These are phyloP conservation scores for Hetaerina titia DNA, from an alignment of 2,888 invertebrate genomes.

Conservation along the genomic window DNA sequence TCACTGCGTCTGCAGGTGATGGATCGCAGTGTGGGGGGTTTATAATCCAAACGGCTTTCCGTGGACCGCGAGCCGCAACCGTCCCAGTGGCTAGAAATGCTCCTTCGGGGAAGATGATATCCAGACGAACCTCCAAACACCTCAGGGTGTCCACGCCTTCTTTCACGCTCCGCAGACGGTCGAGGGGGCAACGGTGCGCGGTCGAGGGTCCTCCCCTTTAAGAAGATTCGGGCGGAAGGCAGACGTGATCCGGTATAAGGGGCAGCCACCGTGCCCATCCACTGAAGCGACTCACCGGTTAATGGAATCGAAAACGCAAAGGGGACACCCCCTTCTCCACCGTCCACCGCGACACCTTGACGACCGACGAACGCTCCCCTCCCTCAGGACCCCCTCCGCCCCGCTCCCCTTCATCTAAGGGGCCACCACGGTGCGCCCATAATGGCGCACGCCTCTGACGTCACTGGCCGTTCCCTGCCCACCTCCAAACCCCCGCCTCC, in stretches of 20 bases:
- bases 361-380: background rate
- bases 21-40: background rate
- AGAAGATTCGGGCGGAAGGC: background rate
- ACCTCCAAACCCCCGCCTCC: background rate
- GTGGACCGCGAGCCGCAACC: too few relatives aligned
- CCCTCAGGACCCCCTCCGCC: background rate
- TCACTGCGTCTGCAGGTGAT: background rate
- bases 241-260: background rate
- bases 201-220: constrained; percentile 42
- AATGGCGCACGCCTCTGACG: constrained; percentile 55
- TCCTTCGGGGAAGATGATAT: background rate
- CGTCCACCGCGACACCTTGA: constrained; percentile 29
- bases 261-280: constrained; percentile 21
- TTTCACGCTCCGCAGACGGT: background rate
- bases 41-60: background rate
- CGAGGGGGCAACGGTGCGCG: constrained; percentile 1
- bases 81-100: background rate
- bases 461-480: background rate
- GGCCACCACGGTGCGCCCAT: constrained; percentile 37
- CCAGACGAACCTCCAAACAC: background rate
- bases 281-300: constrained; percentile 50
- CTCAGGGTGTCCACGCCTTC: background rate
- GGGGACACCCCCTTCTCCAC: background rate
- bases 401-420: too few relatives aligned
- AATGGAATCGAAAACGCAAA: constrained; percentile 49